Base-by-base conservation (phyloP, 2,797 vertebrate genomes). In the Catostomus latipinnis region DNA sequence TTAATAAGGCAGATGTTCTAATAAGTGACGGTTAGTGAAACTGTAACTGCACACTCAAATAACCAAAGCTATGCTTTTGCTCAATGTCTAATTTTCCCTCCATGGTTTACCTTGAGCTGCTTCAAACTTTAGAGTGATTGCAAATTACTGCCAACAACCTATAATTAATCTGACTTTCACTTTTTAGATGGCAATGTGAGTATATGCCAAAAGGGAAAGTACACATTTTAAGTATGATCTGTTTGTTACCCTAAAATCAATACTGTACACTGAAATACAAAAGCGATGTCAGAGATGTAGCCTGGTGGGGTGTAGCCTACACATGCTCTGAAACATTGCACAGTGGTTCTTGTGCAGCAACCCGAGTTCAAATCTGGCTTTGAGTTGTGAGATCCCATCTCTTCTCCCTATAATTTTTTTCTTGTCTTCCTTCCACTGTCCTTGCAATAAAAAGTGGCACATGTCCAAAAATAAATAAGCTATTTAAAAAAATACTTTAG, bases 11-110 rank as follows among this genome's bases (percentile, higher is more conserved):
- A 65, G 67, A 73, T 74, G 45, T 67, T 80, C 72, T 67, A 12
- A 53, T 69, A 86, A 81, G 80, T 75, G 76, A 68, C 52, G 58
- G 58, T 65, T 65, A 71, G 68, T 46, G 45, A 52, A 71, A 56
- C 58, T 53, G 58, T 71, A 65, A 56, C 76, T 71, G 43, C 69
- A 49, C 81, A 63, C 73, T 82, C 56, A 67, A 79, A 80, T 57
- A 58, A 34, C 54, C 58, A 81, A 62, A 12, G 53, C 49, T 65
- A 73, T 76, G 48, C 67, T 70, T 83, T 76, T 53, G 75, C 8
- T 80, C 60, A 61, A 84, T 65, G 43, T 65, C 68, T 54, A 57
- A 63, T 53, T 78, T 14, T 62, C 70, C 34, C 58, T 48, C 49
- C 58, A 18, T 46, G 61, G 6, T 63, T 6, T 63, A 45, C 61